Percentiles rank a stretch among this genome's conserved stretches.
phyloP scores from a whole-genome alignment of 1,140 invertebrate species.

The Pectinophora gossypiella region DNA sequence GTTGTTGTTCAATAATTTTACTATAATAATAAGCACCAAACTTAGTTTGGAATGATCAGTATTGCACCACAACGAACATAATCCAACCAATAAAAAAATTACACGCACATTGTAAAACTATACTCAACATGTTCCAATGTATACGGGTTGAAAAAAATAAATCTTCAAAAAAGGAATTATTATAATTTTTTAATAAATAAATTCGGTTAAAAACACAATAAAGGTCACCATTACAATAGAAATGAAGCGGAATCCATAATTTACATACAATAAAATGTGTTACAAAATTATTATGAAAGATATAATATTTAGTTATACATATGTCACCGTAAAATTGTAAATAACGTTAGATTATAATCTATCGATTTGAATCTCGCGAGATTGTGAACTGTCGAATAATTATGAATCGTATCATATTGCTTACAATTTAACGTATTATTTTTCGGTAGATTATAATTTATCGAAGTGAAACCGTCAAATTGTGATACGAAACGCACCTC shows the following conservation, averaged over 20 bases:
- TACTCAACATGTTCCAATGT: slow-evolving; percentile 23
- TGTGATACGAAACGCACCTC: no score
- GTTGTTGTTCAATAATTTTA: slow-evolving; percentile 63
- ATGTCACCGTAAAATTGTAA: not conserved
- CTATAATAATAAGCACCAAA: slow-evolving; percentile 73
- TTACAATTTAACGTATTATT: no score
- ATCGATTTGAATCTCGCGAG: no score
- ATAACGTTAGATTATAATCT: not conserved
- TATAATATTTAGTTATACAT: not conserved
- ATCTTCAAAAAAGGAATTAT: slow-evolving; percentile 18
- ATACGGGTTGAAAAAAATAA: slow-evolving; percentile 18
- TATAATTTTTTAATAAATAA: slow-evolving; percentile 45
- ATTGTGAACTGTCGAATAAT: no score
- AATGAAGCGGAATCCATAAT: not conserved
- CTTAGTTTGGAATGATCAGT: slow-evolving; percentile 73
- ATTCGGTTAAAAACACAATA: slow-evolving; percentile 49
- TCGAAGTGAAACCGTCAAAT: no score
- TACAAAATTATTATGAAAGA: not conserved
- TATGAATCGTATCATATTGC: no score
- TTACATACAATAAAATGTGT: not conserved
- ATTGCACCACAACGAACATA: slow-evolving; percentile 69
- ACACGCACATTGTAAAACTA: slow-evolving; percentile 39
- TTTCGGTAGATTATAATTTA: no score
- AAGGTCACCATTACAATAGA: slow-evolving; percentile 69
- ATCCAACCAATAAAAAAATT: slow-evolving; percentile 44